Evolutionary conservation across 2,113 vertebrate species (phyloP), one percentile per base, ranked within the genome.

Genomic region (Takifugu bimaculatus): DNA sequence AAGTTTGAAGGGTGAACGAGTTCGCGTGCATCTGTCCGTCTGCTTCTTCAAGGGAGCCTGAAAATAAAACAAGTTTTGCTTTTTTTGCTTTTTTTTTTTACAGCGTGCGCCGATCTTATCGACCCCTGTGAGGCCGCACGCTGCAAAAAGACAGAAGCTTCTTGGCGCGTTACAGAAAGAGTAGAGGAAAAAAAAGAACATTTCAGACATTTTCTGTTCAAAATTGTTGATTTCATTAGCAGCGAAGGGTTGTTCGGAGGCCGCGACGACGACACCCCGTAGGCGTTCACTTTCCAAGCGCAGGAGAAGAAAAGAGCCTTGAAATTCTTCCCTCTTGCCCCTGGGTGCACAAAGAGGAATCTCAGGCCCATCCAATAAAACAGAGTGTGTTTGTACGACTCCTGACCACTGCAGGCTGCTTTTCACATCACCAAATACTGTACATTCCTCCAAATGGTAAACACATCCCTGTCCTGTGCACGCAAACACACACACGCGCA

Each of bases 401-500:
- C 57, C 79, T 74, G 70, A 77, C 79, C 77, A 63, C 81, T 70
- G 70, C 82, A 52, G 51, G 62, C 81, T 84, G 70, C 79, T 83
- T 86, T 82, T 87, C 80, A 89, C 87, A 82, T 83, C 28, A 85
- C 82, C 74, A 84, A 87, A 86, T 84, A 88, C 80, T 86, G 83
- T 85, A 86, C 85, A 90, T 88, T 88, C 87, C 87, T 86, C 50
- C 64, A 70, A 75, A 88, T 81, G 79, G 81, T 87, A 88, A 88
- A 87, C 88, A 91, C 61, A 61, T 49, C 60, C 27, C 55, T 5
- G 13, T 29, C 54, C 43, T 5, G 20, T 59, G 43, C 66, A 55
- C 54, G 68, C 53, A 47, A 54, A 59, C 55, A 58, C 63, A 54
- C 64, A 25, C 58, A 68, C 62, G 57, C 50, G 44, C 50, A 74